Base-by-base conservation (phyloP, 2,888 invertebrate genomes). In the Itoplectis maculator region DNA sequence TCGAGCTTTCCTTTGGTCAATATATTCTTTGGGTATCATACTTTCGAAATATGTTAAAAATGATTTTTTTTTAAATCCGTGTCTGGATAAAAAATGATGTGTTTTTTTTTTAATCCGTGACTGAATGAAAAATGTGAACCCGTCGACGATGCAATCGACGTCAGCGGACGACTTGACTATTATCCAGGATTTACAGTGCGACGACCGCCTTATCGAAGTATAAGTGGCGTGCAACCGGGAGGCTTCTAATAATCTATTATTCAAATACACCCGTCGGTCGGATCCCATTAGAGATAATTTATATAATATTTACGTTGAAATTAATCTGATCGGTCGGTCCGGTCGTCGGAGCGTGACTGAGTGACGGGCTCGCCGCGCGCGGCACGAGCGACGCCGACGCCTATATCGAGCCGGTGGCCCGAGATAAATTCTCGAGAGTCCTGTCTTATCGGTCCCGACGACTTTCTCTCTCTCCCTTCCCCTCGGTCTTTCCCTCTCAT, bases 391-490 rank as follows among this genome's bases (percentile, higher is more conserved):
- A 11, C 70, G 29, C 3, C 29, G 29, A 5, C 29, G 29, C 3
- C 29, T 2, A 5, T 5, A 5, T 29, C 29, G 20, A 15, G 35
- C 49, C 68, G 59, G 18, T 29, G 74, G 40, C 23, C 20, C 63
- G 59, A 59, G 72, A 73, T 61, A 61, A 76, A 75, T 79, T 81
- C 70, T 66, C 75, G 70, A 49, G 51, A 61, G 73, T 59, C 75
- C 68, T 61, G 72, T 77, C 81, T 81, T 61, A 76, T 80, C 76
- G 63, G n/a, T n/a, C n/a, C n/a, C n/a, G 45, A 23, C 29, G 49
- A 37, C 63, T 75, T 49, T 65, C 40, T 18, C 37, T 29, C 40
- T 56, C 49, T 45, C 35, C 35, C 29, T 61, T 11, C 15, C 11
- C 15, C 49, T n/a, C 11, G 35, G 23, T 51, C 29, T 49, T 13